Evolutionary conservation across 2,888 invertebrate genomes (phyloP).

Genomic region (Mythimna lalbum): DNA sequence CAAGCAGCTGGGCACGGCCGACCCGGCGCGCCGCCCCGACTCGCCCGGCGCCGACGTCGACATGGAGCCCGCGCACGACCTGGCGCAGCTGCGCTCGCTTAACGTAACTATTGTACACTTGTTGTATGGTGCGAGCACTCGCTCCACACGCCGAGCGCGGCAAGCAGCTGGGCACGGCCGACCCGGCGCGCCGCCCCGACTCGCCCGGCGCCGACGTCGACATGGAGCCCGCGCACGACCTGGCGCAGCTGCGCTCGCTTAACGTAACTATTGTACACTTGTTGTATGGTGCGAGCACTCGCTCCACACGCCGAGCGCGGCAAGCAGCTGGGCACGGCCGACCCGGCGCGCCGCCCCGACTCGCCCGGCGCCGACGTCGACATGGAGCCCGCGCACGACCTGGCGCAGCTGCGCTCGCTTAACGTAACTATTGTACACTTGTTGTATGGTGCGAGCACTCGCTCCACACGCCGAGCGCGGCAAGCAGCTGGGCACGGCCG

Average conservation of each 20-base stretch:
- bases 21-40: slow-evolving; percentile 91
- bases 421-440: slow-evolving; percentile 83
- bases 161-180: slow-evolving; percentile 97
- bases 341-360: slow-evolving; percentile 91
- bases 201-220: slow-evolving; percentile 79
- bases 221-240: slow-evolving; percentile 92
- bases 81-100: slow-evolving; percentile 96
- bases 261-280: slow-evolving; percentile 83
- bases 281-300: slow-evolving; percentile 96
- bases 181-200: slow-evolving; percentile 91
- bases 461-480: slow-evolving; percentile 99
- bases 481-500: slow-evolving; percentile 97
- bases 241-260: slow-evolving; percentile 96
- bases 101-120: slow-evolving; percentile 83
- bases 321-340: slow-evolving; percentile 97
- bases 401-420: slow-evolving; percentile 96
- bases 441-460: slow-evolving; percentile 96
- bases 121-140: slow-evolving; percentile 96
- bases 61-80: slow-evolving; percentile 92
- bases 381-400: slow-evolving; percentile 92
- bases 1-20: slow-evolving; percentile 97
- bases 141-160: slow-evolving; percentile 99
- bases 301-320: slow-evolving; percentile 99
- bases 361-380: slow-evolving; percentile 79
- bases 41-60: slow-evolving; percentile 79